Evolutionary conservation across 2,888 invertebrate species (phyloP).

Genomic region (Poecilobothrus nobilitatus): DNA sequence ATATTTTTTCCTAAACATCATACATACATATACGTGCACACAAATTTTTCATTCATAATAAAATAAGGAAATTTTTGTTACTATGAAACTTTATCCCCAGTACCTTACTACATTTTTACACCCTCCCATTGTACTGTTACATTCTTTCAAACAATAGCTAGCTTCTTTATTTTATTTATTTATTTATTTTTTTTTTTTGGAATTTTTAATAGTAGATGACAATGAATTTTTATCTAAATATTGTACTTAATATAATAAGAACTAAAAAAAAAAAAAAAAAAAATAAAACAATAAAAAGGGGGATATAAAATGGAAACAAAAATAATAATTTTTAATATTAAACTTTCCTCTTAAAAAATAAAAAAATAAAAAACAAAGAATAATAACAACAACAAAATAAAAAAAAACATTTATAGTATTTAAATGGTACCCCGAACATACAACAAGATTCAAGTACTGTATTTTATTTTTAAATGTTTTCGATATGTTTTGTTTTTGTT

Average conservation of each 20-base stretch:
- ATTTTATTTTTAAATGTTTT: too few species aligned
- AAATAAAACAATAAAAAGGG: background rate
- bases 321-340: slow-evolving; percentile 6
- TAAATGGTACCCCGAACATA: too few species aligned
- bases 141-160: too few species aligned
- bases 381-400: too few species aligned
- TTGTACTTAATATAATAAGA: background rate
- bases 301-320: background rate
- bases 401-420: too few species aligned
- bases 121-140: background rate
- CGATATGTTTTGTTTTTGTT: too few species aligned
- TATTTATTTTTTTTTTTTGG: background rate
- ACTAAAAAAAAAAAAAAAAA: background rate
- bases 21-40: too few species aligned
- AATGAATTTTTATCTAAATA: slow-evolving; percentile 2
- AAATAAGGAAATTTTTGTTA: background rate
- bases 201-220: slow-evolving; percentile 3
- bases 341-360: background rate
- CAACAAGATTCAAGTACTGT: too few species aligned
- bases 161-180: background rate
- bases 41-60: background rate
- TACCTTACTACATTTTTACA: background rate
- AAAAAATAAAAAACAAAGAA: background rate
- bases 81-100: background rate
- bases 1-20: background rate